Percentiles rank a stretch among this genome's conserved stretches.
These are phyloP conservation scores for Philotrypesis tridentata DNA, from an alignment of 1,140 invertebrate genomes.

Conservation along the genomic window DNA sequence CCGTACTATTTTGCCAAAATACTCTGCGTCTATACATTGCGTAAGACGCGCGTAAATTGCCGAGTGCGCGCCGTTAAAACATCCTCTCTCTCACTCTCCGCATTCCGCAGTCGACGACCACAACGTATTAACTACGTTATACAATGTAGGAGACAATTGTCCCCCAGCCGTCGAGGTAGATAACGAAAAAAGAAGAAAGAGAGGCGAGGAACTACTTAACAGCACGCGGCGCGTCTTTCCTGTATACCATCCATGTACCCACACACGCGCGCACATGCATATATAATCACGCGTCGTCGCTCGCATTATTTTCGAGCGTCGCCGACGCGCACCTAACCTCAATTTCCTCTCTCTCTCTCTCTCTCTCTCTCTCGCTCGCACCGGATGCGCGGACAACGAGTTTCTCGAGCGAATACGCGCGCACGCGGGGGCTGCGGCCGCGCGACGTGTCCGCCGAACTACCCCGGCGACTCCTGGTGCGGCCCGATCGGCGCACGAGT, in stretches of 20 bases:
- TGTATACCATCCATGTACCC: neutral
- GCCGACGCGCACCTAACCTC: conserved; percentile 41
- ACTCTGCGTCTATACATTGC: conserved; percentile 1
- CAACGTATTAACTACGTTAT: too few species aligned
- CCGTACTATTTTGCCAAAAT: neutral
- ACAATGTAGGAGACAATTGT: too few species aligned
- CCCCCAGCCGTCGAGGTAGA: too few species aligned
- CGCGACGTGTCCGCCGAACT: too few species aligned
- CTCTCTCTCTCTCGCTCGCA: too few species aligned
- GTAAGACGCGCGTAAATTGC: neutral
- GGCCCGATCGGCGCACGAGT: too few species aligned
- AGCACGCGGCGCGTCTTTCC: neutral
- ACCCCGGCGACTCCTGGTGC: too few species aligned
- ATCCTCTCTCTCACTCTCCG: neutral
- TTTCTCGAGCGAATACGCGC: neutral
- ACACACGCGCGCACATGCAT: neutral
- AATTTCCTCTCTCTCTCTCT: neutral
- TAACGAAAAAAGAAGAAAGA: too few species aligned
- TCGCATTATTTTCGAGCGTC: conserved; percentile 21
- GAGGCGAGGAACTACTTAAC: too few species aligned
- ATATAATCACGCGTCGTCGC: neutral
- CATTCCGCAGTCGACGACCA: too few species aligned
- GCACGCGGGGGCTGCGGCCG: too few species aligned
- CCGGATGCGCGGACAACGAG: neutral
- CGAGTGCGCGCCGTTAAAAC: too few species aligned